Evolutionary conservation across 2,797 vertebrate species (phyloP), one percentile per base, ranked within the genome.

Genomic region (Lindbergichthys nudifrons): DNA sequence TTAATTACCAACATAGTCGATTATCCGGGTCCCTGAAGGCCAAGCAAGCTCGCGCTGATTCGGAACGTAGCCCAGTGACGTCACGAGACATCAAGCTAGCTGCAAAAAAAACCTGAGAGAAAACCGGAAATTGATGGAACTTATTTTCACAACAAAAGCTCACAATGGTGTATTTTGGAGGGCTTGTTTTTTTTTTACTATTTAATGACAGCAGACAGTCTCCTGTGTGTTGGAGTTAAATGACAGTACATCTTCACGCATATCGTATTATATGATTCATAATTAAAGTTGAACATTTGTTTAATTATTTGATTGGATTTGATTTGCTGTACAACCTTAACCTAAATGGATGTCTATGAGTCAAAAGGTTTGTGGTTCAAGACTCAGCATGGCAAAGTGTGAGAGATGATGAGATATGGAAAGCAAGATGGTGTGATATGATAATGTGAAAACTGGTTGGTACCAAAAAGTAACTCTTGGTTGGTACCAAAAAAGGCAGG

Each of bases 21-120:
- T 83, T 71, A 93, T 89, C 88, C 89, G 88, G 91, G 90, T 89
- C 72, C 64, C 80, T 70, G 36, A 68, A 65, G 79, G 68, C 79
- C 76, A 74, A 64, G 74, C 70, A 36, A 81, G 43, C 78, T 89
- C 73, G 69, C 79, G 77, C 84, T 87, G 84, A 88, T 83, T 81
- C 77, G 74, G 75, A 77, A 63, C 13, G 88, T 47, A 65, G 77
- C 57, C 32, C n/a, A 46, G 63, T 94, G 92, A 94, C 94, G 87
- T 94, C 87, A 70, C 61, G 66, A 80, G 54, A 63, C 52, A 10
- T 87, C 48, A 87, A 88, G 61, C 5, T 63, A 39, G 3, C 1
- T 0, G 5, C 0, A 30, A 46, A 4, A 46, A 4, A 60, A 16
- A 56, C 3, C 1, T 0, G 0, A 32, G 10, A 16, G 3, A 0